Conservation (phyloP, 2,797 vertebrate genomes). For the Apodemus agrarius region DNA sequence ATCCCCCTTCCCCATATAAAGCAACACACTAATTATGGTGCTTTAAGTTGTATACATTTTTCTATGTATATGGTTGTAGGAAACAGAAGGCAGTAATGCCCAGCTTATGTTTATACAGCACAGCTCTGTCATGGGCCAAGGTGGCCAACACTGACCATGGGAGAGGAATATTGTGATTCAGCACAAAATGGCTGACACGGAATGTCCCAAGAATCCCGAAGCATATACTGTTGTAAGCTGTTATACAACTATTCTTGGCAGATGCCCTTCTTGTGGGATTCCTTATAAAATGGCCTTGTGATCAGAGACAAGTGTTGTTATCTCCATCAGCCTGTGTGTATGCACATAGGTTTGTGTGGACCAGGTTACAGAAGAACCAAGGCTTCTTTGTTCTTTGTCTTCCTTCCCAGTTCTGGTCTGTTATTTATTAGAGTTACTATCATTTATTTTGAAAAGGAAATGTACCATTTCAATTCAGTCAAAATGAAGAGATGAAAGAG, state of each 20-base stretch:
- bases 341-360: not conserved
- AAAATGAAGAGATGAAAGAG: not conserved
- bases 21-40: not conserved
- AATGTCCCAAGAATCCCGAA: not conserved
- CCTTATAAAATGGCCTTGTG: not conserved
- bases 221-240: not conserved
- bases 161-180: not conserved
- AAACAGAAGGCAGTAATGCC: not conserved
- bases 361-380: not conserved
- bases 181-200: not conserved
- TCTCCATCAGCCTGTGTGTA: not conserved
- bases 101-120: not conserved
- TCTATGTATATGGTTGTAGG: not conserved
- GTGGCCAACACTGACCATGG: not conserved
- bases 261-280: not conserved
- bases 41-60: slow-evolving; percentile 49
- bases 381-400: not conserved
- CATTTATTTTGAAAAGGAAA: slow-evolving; percentile 72
- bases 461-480: slow-evolving; percentile 36
- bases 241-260: not conserved
- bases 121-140: not conserved
- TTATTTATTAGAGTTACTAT: slow-evolving; percentile 24
- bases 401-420: not conserved
- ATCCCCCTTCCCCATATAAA: not conserved
- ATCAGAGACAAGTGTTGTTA: not conserved